Evolutionary conservation across 2,888 invertebrate species (phyloP).

Genomic region (Aelia acuminata): DNA sequence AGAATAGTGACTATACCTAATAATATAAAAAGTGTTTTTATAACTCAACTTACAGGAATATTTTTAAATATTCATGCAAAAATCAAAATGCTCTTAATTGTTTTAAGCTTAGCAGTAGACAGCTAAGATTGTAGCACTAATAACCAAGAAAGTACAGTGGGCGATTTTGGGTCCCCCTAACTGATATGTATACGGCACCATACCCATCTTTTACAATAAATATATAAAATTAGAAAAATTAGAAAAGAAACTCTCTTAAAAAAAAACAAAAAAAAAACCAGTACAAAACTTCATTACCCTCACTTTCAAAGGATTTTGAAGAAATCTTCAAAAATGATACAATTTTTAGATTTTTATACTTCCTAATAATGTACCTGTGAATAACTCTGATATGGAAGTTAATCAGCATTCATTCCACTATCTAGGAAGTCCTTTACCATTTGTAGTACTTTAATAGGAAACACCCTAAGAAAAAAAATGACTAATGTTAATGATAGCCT

Average conservation of each 20-base stretch:
- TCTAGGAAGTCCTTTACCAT: conserved; percentile 77
- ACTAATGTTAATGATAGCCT: too few species aligned
- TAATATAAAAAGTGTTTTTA: too few species aligned
- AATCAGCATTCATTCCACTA: conserved; percentile 70
- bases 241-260: neutral
- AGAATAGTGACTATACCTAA: too few species aligned
- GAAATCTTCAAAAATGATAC: neutral
- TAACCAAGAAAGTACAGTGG: too few species aligned
- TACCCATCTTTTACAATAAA: neutral
- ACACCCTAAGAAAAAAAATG: conserved; percentile 71
- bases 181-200: too few species aligned
- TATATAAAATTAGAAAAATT: neutral
- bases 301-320: neutral
- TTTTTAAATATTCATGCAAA: too few species aligned
- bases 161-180: too few species aligned
- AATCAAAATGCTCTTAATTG: too few species aligned
- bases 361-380: neutral
- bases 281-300: neutral
- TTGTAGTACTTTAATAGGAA: conserved; percentile 73
- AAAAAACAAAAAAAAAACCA: too few species aligned
- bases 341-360: neutral
- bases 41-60: too few species aligned
- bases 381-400: neutral
- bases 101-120: too few species aligned
- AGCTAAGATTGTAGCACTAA: too few species aligned